Evolutionary conservation across 2,797 vertebrate genomes (phyloP).

Genomic region (Galago senegalensis): DNA sequence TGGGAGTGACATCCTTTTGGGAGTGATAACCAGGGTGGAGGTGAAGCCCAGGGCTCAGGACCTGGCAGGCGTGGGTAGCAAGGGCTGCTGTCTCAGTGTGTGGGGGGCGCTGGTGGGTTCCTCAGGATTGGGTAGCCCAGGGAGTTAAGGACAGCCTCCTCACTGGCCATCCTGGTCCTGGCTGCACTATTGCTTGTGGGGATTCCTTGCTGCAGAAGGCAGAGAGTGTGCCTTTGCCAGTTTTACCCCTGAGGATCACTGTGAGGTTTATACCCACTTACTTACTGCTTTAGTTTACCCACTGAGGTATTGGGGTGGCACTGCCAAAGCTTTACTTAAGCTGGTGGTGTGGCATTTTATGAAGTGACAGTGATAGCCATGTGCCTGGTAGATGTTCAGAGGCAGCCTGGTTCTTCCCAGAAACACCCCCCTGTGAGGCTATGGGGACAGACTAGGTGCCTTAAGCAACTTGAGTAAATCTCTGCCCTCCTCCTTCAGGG

Average conservation of each 20-base stretch:
- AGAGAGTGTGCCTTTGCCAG: not conserved
- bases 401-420: not conserved
- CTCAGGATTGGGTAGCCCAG: not conserved
- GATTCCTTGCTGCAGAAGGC: not conserved
- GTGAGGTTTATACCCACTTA: not conserved
- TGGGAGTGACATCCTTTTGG: not conserved
- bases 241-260: not conserved
- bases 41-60: not conserved
- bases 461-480: not conserved
- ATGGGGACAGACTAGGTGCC: not conserved
- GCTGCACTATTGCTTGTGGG: not conserved
- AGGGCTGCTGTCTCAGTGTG: not conserved
- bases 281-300: not conserved
- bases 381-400: not conserved
- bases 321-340: not conserved
- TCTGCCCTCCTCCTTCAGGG: slow-evolving; percentile 88
- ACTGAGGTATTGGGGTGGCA: not conserved
- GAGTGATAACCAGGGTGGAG: not conserved
- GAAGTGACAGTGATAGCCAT: not conserved
- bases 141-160: not conserved
- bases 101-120: not conserved
- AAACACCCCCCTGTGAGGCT: not conserved
- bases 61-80: not conserved
- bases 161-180: too few relatives aligned
- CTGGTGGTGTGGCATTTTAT: too few relatives aligned